phyloP scores from a whole-genome alignment of 2,888 invertebrate species.

The Ceramica pisi region DNA sequence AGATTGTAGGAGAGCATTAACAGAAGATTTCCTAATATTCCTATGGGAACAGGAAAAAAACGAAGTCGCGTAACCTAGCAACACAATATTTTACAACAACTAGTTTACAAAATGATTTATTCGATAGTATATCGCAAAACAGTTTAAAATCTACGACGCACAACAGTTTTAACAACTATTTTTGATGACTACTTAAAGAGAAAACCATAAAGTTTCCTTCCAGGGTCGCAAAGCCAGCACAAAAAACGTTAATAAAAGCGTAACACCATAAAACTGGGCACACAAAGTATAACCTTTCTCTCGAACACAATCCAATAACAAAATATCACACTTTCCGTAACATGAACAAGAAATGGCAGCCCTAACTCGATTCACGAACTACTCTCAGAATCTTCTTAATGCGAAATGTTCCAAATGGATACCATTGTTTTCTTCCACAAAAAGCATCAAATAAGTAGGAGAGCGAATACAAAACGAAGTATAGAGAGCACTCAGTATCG shows the following conservation, averaged over 20 bases:
- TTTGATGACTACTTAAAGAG: conserved; percentile 44
- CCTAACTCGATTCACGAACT: conserved; percentile 78
- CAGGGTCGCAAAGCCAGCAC: conserved; percentile 21
- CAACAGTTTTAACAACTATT: conserved; percentile 43
- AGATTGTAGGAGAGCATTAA: too few species aligned
- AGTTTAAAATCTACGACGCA: conserved; percentile 17
- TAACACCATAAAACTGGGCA: conserved; percentile 49
- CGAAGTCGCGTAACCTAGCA: too few species aligned
- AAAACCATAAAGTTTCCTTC: conserved; percentile 39
- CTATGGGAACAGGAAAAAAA: too few species aligned
- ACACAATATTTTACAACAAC: too few species aligned
- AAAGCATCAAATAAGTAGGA: conserved; percentile 81
- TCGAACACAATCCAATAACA: conserved; percentile 60
- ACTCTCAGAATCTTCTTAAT: conserved; percentile 77
- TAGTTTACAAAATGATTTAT: background rate
- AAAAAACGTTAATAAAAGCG: conserved; percentile 51
- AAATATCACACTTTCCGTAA: conserved; percentile 65
- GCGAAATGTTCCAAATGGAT: conserved; percentile 81
- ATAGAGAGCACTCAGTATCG: conserved; percentile 79
- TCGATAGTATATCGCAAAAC: background rate
- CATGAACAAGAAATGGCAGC: conserved; percentile 70
- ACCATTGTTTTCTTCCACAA: conserved; percentile 83
- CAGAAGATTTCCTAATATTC: too few species aligned
- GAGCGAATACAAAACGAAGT: conserved; percentile 80
- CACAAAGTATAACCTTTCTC: conserved; percentile 41